phyloP scores from a whole-genome alignment of 2,888 invertebrate genomes.

The Drosophila fungiperda region DNA sequence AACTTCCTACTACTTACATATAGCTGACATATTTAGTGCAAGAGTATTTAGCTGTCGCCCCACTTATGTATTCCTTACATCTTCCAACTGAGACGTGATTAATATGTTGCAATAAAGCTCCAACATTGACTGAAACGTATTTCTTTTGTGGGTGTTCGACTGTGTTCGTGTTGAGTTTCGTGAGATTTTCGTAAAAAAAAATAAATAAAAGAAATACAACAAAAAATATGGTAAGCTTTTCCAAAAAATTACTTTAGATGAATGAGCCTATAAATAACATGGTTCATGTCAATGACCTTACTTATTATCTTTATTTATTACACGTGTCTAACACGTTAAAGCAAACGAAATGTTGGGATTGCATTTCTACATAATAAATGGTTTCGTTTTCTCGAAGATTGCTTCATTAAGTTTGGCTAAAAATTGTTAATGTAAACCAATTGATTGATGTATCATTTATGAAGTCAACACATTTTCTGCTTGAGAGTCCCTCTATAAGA shows the following conservation, averaged over 20 bases:
- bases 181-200: slow-evolving; percentile 16
- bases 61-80: slow-evolving; percentile 2
- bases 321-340: slow-evolving; percentile 47
- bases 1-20: background rate
- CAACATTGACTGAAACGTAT: slow-evolving; percentile 44
- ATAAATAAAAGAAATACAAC: background rate
- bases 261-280: slow-evolving; percentile 64
- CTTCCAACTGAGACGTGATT: slow-evolving; percentile 46
- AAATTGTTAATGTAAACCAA: background rate
- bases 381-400: slow-evolving; percentile 17
- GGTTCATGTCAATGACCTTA: slow-evolving; percentile 57
- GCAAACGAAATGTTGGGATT: slow-evolving; percentile 3
- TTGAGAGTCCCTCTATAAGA: background rate
- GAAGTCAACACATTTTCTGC: background rate
- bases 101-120: slow-evolving; percentile 58
- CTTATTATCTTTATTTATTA: slow-evolving; percentile 47
- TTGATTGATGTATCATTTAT: background rate
- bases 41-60: slow-evolving; percentile 42
- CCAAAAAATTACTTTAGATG: slow-evolving; percentile 53
- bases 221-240: slow-evolving; percentile 26
- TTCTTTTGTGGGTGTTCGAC: slow-evolving; percentile 43
- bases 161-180: slow-evolving; percentile 48
- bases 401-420: background rate
- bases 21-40: background rate
- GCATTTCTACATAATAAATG: slow-evolving; percentile 18